phyloP scores from a whole-genome alignment of 2,113 vertebrate species.

The Poeciliopsis occidentalis region DNA sequence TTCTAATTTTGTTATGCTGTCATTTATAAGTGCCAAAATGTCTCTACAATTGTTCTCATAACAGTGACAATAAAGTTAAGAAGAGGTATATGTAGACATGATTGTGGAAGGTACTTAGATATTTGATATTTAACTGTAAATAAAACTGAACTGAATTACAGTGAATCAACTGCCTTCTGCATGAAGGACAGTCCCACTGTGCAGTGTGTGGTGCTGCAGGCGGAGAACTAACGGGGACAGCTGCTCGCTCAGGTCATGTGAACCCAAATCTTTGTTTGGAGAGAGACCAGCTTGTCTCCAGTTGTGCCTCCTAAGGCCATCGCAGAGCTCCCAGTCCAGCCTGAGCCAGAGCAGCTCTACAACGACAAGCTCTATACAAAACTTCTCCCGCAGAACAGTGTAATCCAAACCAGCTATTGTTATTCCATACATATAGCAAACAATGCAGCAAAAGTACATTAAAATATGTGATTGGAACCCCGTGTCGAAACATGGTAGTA shows the following conservation, averaged over 20 bases:
- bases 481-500: background rate
- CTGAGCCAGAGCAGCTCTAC: constrained; percentile 24
- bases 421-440: too few relatives aligned
- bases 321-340: constrained; percentile 49
- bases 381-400: background rate
- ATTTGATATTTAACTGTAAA: constrained; percentile 7
- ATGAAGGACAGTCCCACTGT: constrained; percentile 53
- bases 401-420: background rate
- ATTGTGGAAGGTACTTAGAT: background rate
- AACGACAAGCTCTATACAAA: constrained; percentile 20
- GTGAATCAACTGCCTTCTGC: constrained; percentile 6
- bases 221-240: constrained; percentile 59
- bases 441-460: too few relatives aligned
- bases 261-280: constrained; percentile 73
- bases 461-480: too few relatives aligned
- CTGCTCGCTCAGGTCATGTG: constrained; percentile 74
- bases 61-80: background rate
- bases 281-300: constrained; percentile 75
- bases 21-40: too few relatives aligned
- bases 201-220: constrained; percentile 43
- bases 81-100: background rate
- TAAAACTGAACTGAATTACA: background rate
- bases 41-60: too few relatives aligned
- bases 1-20: too few relatives aligned
- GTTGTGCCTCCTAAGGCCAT: constrained; percentile 65